Base-by-base conservation (phyloP, 1,140 invertebrate species). In the Cecropterus lyciades region DNA sequence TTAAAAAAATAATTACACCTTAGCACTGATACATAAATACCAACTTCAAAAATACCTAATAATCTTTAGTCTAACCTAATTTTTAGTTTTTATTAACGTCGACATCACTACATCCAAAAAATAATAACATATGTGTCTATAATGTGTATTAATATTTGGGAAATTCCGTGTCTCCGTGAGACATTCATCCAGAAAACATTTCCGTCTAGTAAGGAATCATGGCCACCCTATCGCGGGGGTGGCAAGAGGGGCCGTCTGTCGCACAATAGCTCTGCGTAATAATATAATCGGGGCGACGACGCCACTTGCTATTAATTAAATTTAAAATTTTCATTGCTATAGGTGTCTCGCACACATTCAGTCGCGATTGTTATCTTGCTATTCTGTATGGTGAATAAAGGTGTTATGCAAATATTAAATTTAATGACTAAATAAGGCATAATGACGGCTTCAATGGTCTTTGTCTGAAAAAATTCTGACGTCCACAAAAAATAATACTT, bases 271-370 rank as follows among this genome's bases (percentile, higher is more conserved):
- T 48, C 77, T 76, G 80, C 80, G 78, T 84, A 82, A 85, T 85
- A 88, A 83, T 85, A 87, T 85, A 87, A 87, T 87, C 84, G 79
- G 74, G 74, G 72, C 75, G 78, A 83, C 76, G 80, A 77, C 79
- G 78, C 74, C 81, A 83, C 79, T 85, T 85, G 79, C 77, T 79
- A 86, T 85, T 88, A 88, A 88, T 88, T 88, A 86, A 87, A 86
- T 88, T 88, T 88, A 86, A 88, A 86, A 88, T 85, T 85, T 83
- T 79, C 84, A 86, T 85, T 77, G 77, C 77, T 72, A 68, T 69
- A 70, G 68, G 77, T 75, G 69, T 75, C 56, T 65, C 70, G 59
- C 55, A 71, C 65, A 77, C 53, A 55, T 42, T 42, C 52, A 55
- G 10, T 27, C 0, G 37, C 40, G 40, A 43, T 57, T 57, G 53